phyloP scores from a whole-genome alignment of 2,113 vertebrate genomes.

The Xenotilapia leptura region DNA sequence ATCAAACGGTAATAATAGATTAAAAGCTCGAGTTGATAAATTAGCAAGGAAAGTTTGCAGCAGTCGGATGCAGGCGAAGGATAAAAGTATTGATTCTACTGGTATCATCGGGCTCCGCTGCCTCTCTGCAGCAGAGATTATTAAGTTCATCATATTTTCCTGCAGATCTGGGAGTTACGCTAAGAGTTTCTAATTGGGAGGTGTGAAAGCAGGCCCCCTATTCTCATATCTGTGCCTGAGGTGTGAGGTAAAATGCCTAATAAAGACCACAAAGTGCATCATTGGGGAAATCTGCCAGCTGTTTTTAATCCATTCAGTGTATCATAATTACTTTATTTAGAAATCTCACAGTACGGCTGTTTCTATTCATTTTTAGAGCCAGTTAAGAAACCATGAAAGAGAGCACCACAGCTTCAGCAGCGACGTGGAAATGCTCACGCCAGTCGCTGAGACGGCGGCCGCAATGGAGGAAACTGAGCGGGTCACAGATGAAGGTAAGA shows the following conservation, averaged over 20 bases:
- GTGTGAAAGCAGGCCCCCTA: not conserved
- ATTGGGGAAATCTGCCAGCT: not conserved
- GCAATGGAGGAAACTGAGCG: constrained; percentile 45
- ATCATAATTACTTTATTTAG: not conserved
- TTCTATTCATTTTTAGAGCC: constrained; percentile 46
- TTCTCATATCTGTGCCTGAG: not conserved
- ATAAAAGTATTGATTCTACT: constrained; percentile 17
- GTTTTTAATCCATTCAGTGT: not conserved
- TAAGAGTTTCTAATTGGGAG: not conserved
- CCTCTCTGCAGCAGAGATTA: not conserved
- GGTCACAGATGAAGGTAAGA: constrained; percentile 51
- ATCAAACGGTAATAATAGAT: not conserved
- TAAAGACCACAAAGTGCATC: not conserved
- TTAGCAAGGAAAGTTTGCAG: not conserved
- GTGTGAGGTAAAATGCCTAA: not conserved
- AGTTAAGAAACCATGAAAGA: constrained; percentile 68
- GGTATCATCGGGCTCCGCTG: not conserved
- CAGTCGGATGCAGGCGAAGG: not conserved
- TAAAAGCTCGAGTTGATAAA: not conserved
- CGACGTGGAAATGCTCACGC: constrained; percentile 21
- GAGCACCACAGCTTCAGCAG: constrained; percentile 56
- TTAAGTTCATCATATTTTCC: constrained; percentile 2
- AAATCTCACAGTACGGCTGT: not conserved
- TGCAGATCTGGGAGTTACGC: not conserved
- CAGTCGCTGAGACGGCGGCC: constrained; percentile 33